Conservation (phyloP, 2,797 vertebrate species). For the Lepus townsendii region DNA sequence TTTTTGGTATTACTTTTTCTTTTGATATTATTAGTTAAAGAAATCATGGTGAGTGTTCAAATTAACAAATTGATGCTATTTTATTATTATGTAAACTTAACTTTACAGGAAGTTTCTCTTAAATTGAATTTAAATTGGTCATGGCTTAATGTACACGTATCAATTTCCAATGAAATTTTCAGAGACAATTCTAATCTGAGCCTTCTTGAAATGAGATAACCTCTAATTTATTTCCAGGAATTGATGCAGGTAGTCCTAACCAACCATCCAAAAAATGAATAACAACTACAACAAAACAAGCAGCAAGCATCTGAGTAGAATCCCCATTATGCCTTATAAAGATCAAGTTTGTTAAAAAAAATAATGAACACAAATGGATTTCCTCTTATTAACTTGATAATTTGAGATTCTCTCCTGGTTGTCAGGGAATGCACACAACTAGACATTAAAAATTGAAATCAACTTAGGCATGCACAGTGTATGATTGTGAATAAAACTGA, state of each 20-base stretch:
- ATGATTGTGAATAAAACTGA: conserved; percentile 22
- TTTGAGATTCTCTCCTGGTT: conserved; percentile 8
- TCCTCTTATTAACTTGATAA: background rate
- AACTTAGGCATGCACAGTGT: background rate
- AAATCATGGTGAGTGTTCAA: background rate
- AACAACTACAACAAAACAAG: background rate
- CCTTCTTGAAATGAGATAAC: conserved; percentile 7
- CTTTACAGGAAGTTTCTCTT: conserved; percentile 8
- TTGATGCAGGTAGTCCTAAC: background rate
- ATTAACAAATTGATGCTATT: background rate
- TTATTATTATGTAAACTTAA: background rate
- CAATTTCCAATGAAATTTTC: background rate
- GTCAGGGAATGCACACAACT: background rate
- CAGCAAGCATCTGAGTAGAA: background rate
- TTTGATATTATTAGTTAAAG: background rate
- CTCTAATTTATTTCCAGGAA: background rate
- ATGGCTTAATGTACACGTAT: background rate
- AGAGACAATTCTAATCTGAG: background rate
- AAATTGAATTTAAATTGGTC: background rate
- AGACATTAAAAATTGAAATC: background rate
- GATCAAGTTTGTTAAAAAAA: background rate
- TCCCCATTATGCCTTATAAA: background rate
- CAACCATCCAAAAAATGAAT: background rate
- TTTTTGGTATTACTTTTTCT: background rate
- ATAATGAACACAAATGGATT: conserved; percentile 23